Conservation (phyloP, 1,140 invertebrate genomes). For the Drosophila sp. region DNA sequence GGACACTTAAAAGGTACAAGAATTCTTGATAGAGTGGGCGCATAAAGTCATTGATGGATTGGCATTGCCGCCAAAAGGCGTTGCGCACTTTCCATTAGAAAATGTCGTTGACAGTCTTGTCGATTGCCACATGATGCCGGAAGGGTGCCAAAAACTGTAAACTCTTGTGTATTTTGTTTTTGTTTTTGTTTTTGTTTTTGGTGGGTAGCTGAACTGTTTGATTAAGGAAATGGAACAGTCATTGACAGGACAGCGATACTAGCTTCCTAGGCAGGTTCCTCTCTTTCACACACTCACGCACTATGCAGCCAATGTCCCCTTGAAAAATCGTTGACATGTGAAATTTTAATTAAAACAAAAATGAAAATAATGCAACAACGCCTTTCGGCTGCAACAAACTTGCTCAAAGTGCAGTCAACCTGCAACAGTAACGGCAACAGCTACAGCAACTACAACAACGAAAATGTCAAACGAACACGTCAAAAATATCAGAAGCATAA, state of each 20-base stretch:
- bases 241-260: conserved; percentile 27
- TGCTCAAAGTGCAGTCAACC: conserved; percentile 36
- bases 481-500: conserved; percentile 77
- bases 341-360: conserved; percentile 78
- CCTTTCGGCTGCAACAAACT: conserved; percentile 26
- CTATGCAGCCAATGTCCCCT: conserved; percentile 34
- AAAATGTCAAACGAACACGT: conserved; percentile 74
- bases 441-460: conserved; percentile 55
- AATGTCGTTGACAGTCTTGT: conserved; percentile 62
- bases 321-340: conserved; percentile 73
- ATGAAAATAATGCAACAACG: conserved; percentile 65
- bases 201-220: conserved; percentile 27
- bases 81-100: conserved; percentile 50
- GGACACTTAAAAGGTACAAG: not conserved
- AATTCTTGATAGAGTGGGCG: not conserved
- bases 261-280: not conserved
- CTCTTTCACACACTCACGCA: conserved; percentile 22
- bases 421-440: conserved; percentile 51
- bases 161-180: conserved; percentile 5
- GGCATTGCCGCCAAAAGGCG: conserved; percentile 25
- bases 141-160: conserved; percentile 33
- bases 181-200: conserved; percentile 25
- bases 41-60: conserved; percentile 27
- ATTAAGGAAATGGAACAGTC: conserved; percentile 64
- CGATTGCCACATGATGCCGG: conserved; percentile 17